Evolutionary conservation across 2,113 vertebrate genomes (phyloP), one percentile per base, ranked within the genome.

Genomic region (Eubucco bourcierii): DNA sequence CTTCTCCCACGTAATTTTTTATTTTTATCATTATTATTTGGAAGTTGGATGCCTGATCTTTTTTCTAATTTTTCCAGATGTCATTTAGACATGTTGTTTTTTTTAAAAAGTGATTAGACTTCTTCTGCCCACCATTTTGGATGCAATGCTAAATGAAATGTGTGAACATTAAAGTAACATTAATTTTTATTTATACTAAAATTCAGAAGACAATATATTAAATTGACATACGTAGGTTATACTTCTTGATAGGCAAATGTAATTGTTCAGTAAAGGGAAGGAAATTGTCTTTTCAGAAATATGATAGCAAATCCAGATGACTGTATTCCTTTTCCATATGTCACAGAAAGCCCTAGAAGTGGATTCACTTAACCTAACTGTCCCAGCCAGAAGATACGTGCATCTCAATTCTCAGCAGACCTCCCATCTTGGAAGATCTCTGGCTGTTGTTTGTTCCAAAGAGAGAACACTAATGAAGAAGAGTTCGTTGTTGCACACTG

Each of bases 11-110:
- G 2, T 91, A 94, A 34, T 80, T 90, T 90, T 91, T 96, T 96
- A 95, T 96, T 95, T 96, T 95, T 95, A 78, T 93, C 88, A 67
- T 87, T 75, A 80, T 95, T 78, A 90, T 92, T 95, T 92, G 31
- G 47, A 88, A 89, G 17, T 46, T 53, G 34, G 60, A 74, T 2
- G 6, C 5, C 66, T 60, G 60, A 16, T 76, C 16, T 79, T 85
- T 70, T 10, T 19, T 65, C 80, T 83, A 2, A 33, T 63, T 91
- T 87, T 90, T 90, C 24, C 56, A 83, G 34, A 41, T 63, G 28
- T 27, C 41, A 60, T 90, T 80, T 63, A 82, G 6, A 9, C 59
- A 20, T 39, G 37, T 6, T 46, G 84, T 65, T 82, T 41, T 41
- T 7, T 46, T 87, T 66, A 85, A 37, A 76, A 66, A 4, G 18